Conservation (phyloP, 2,113 vertebrate species). For the Platichthys stellatus region DNA sequence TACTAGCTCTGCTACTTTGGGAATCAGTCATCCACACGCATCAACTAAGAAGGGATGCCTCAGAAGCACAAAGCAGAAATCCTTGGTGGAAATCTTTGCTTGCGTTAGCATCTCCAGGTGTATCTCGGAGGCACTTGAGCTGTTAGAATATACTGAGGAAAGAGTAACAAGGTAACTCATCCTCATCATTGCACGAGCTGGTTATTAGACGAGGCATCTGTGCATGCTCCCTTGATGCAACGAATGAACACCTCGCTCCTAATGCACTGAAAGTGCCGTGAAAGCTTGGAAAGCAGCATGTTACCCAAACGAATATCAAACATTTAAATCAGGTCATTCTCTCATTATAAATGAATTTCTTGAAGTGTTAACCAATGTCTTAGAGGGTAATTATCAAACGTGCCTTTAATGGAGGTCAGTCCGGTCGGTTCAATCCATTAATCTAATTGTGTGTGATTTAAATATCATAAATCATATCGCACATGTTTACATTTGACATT, state of each 20-base stretch:
- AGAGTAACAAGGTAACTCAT: slow-evolving; percentile 17
- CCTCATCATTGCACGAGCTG: slow-evolving; percentile 2
- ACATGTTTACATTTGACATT: slow-evolving; percentile 80
- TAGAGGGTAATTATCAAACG: slow-evolving; percentile 55
- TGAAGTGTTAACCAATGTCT: slow-evolving; percentile 35
- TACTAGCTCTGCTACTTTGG: slow-evolving; percentile 72
- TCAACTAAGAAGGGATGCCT: slow-evolving; percentile 60
- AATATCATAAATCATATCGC: slow-evolving; percentile 70
- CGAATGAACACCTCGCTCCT: not conserved
- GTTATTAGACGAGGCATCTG: not conserved
- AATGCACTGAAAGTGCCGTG: slow-evolving; percentile 1
- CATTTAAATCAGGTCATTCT: slow-evolving; percentile 32
- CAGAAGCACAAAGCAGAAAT: slow-evolving; percentile 65
- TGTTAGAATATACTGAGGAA: slow-evolving; percentile 8
- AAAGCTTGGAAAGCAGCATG: not conserved
- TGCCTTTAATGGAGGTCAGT: slow-evolving; percentile 68
- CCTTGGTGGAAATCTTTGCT: slow-evolving; percentile 64
- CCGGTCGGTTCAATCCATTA: slow-evolving; percentile 62
- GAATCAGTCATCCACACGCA: slow-evolving; percentile 69
- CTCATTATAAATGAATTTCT: slow-evolving; percentile 35
- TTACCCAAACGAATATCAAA: slow-evolving; percentile 36
- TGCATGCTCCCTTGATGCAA: not conserved
- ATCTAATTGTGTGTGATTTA: slow-evolving; percentile 71
- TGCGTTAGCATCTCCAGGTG: slow-evolving; percentile 52
- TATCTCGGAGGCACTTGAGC: slow-evolving; percentile 28